Conservation (phyloP, 2,797 vertebrate genomes). For the Phrynocephalus guinanensis region DNA sequence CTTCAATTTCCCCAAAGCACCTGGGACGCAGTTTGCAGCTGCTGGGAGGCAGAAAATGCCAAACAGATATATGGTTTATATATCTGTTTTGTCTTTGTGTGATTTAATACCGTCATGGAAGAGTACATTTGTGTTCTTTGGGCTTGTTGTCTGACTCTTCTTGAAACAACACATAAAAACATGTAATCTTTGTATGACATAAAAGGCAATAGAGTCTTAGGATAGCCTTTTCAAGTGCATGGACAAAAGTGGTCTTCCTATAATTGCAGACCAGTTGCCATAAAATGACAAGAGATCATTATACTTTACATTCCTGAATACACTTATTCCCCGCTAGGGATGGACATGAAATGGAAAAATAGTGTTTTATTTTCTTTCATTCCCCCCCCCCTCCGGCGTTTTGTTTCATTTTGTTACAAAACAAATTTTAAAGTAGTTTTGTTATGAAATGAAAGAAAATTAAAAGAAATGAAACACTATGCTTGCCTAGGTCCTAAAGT, state of each 20-base stretch:
- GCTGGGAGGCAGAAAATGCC: neutral
- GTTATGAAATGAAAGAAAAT: too few species aligned
- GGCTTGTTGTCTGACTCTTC: neutral
- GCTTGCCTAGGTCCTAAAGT: too few species aligned
- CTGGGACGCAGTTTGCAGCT: slow-evolving; percentile 57
- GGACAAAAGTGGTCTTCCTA: neutral
- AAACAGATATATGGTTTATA: neutral
- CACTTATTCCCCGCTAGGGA: too few species aligned
- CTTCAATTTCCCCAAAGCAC: slow-evolving; percentile 65
- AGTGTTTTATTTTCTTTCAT: too few species aligned
- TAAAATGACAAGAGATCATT: neutral
- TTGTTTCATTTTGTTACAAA: too few species aligned
- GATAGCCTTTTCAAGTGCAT: neutral
- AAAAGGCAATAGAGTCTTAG: neutral
- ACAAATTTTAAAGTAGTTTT: too few species aligned
- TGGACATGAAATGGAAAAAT: too few species aligned
- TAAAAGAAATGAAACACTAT: too few species aligned
- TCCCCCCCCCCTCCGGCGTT: too few species aligned
- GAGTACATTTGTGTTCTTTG: neutral
- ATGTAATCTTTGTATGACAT: slow-evolving; percentile 20
- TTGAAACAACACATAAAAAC: neutral
- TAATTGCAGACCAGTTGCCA: neutral
- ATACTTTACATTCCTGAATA: neutral
- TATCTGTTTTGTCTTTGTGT: neutral
- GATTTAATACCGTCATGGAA: neutral